Conservation (phyloP, 2,888 invertebrate genomes). For the Bugulina stolonifera region DNA sequence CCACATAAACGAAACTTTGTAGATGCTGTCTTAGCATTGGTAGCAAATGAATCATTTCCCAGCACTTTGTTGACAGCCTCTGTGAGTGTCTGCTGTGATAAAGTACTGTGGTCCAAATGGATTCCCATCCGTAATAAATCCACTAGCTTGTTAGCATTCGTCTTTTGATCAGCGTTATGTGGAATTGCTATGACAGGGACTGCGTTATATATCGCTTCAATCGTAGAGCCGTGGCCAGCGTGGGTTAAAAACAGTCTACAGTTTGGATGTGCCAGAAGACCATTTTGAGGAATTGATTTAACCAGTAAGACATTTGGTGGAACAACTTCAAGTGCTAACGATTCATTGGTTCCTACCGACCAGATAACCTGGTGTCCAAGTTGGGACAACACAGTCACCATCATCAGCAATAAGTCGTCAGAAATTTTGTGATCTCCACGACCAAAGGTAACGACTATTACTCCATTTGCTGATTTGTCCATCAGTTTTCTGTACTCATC, state of each 20-base stretch:
- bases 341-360: background rate
- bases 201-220: slow-evolving; percentile 59
- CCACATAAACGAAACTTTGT: background rate
- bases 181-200: slow-evolving; percentile 54
- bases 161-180: slow-evolving; percentile 51
- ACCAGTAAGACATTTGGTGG: slow-evolving; percentile 33
- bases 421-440: background rate
- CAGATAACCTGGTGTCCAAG: background rate
- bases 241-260: slow-evolving; percentile 67
- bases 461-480: background rate
- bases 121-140: slow-evolving; percentile 44
- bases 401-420: background rate
- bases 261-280: slow-evolving; percentile 60
- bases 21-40: background rate
- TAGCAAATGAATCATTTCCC: slow-evolving; percentile 36
- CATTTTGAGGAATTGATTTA: slow-evolving; percentile 32
- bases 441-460: slow-evolving; percentile 4
- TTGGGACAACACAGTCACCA: background rate
- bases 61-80: slow-evolving; percentile 53
- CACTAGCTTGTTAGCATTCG: slow-evolving; percentile 32
- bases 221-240: slow-evolving; percentile 66
- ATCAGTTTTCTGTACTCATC: background rate
- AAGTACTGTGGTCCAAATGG: slow-evolving; percentile 31
- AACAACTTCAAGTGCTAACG: slow-evolving; percentile 15
- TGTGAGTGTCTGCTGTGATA: slow-evolving; percentile 32